A percentile compares a stretch with the other conserved stretches of the same genome.
Conservation (phyloP, 2,888 invertebrate species). For the Xiphydria camelus region DNA sequence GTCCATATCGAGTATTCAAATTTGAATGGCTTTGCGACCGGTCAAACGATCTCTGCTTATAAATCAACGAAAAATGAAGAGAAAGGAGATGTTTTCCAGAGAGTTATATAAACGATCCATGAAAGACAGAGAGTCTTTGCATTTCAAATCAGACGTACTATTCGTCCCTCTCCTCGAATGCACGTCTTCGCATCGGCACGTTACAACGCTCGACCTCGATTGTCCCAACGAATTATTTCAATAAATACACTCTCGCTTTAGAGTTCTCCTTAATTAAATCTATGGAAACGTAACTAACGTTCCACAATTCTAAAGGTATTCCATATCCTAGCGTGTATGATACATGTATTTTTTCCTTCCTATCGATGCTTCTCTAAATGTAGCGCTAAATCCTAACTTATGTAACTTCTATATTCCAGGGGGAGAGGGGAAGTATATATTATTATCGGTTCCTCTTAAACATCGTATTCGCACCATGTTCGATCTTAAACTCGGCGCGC, state of each 20-base stretch:
- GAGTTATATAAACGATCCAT: too few species aligned
- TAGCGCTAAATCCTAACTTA: constrained; percentile 43
- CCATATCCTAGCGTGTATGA: constrained; percentile 33
- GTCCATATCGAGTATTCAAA: too few species aligned
- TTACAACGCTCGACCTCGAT: too few species aligned
- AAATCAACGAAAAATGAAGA: too few species aligned
- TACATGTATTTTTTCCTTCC: constrained; percentile 35
- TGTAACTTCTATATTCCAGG: constrained; percentile 32
- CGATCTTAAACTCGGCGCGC: too few species aligned
- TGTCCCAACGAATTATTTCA: not conserved
- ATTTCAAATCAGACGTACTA: not conserved
- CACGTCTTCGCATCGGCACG: too few species aligned
- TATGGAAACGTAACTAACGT: constrained; percentile 23
- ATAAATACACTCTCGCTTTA: not conserved
- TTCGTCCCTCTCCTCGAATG: not conserved
- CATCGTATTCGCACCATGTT: constrained; percentile 36
- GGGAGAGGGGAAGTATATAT: constrained; percentile 34
- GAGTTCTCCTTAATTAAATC: not conserved
- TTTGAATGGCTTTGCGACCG: too few species aligned
- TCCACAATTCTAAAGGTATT: constrained; percentile 33
- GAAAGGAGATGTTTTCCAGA: too few species aligned
- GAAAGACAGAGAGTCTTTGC: too few species aligned
- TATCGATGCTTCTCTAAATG: constrained; percentile 35
- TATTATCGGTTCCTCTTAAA: constrained; percentile 26
- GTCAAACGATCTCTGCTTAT: too few species aligned